A percentile compares a stretch with the other conserved stretches of the same genome.
Conservation (phyloP, 2,113 vertebrate genomes). For the Centropristis striata region DNA sequence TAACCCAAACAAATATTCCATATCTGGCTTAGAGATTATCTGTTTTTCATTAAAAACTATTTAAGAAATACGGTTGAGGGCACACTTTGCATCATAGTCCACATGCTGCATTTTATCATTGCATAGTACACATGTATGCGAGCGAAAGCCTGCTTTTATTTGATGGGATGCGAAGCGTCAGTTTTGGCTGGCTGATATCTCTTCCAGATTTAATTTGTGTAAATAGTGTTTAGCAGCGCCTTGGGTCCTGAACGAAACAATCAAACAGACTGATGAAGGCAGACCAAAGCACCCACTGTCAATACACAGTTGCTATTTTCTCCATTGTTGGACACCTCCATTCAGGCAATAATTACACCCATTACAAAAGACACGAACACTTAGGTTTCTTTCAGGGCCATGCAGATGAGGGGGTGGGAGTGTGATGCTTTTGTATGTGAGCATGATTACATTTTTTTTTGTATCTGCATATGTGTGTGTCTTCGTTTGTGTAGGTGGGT, state of each 20-base stretch:
- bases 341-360: conserved; percentile 61
- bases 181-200: conserved; percentile 39
- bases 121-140: not conserved
- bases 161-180: conserved; percentile 17
- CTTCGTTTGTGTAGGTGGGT: conserved; percentile 43
- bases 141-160: conserved; percentile 4
- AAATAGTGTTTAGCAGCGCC: conserved; percentile 55
- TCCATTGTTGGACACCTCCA: conserved; percentile 55
- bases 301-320: conserved; percentile 37
- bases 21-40: conserved; percentile 34
- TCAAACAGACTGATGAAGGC: conserved; percentile 45
- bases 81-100: conserved; percentile 9
- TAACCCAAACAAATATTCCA: conserved; percentile 30
- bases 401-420: conserved; percentile 29
- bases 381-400: conserved; percentile 49
- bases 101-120: conserved; percentile 3
- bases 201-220: conserved; percentile 47
- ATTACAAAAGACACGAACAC: conserved; percentile 59
- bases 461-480: conserved; percentile 9
- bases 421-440: conserved; percentile 22
- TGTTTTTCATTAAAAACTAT: conserved; percentile 37
- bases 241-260: conserved; percentile 30
- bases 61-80: conserved; percentile 2
- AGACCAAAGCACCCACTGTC: conserved; percentile 39
- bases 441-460: conserved; percentile 25